Evolutionary conservation across 2,888 invertebrate species (phyloP), one percentile per base, ranked within the genome.

Genomic region (Caenorhabditis virilis): DNA sequence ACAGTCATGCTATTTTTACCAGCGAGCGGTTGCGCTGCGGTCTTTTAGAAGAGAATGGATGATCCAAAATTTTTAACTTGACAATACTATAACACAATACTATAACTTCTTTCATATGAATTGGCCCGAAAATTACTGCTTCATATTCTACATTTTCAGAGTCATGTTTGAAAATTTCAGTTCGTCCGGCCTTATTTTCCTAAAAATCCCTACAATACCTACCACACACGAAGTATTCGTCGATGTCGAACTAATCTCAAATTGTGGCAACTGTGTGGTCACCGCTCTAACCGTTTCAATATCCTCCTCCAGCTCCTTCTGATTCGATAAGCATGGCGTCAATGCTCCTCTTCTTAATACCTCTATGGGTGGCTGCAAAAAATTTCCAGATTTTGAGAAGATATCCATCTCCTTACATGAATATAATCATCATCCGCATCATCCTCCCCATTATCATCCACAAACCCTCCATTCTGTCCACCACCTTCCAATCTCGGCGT

Each of bases 391-490:
- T n/a, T 9, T 20, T 11, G 25, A 18, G 25, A 18, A n/a, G n/a
- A n/a, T n/a, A n/a, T n/a, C n/a, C n/a, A n/a, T n/a, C n/a, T n/a
- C n/a, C n/a, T n/a, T 13, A 51, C 59, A 16, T 60, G 57, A 50
- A 63, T 57, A 35, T 63, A 63, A 33, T 63, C 63, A 6, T 63
- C 54, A 16, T 53, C 23, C 0, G 63, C 63, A 27, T 63, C 63
- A 18, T 63, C 54, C 33, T 56, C 52, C n/a, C 62, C 62, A 18
- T 61, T 51, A 16, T 61, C 61, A 1, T 38, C 35, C 20, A 52
- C 13, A 36, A 51, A 39, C 43, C 22, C 6, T 49, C 60, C 38
- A 46, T 33, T 39, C n/a, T 36, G 15, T 36, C 36, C 36, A 5
- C 16, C 36, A 49, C 54, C 1, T 54, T 30, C 33, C 54, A 54